A percentile compares a stretch with the other conserved stretches of the same genome.
phyloP scores from a whole-genome alignment of 2,797 vertebrate genomes.

The Myiothlypis coronata region DNA sequence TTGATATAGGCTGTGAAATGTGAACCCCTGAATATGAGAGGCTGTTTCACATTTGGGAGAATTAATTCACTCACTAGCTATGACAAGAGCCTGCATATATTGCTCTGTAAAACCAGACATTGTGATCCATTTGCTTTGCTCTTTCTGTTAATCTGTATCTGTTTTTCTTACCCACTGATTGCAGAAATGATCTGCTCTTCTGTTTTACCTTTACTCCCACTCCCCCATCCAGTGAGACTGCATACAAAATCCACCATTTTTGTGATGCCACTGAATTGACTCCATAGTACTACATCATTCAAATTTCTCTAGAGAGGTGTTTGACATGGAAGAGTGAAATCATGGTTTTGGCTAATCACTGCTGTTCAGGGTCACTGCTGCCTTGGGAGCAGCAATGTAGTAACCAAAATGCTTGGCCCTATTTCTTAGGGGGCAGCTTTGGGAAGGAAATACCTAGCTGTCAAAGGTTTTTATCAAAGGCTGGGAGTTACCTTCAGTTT shows the following conservation, averaged over 20 bases:
- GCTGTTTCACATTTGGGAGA: not conserved
- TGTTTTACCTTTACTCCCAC: not conserved
- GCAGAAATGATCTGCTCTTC: not conserved
- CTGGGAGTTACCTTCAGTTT: conserved; percentile 22
- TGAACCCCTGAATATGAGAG: not conserved
- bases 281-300: not conserved
- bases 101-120: not conserved
- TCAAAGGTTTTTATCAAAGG: conserved; percentile 34
- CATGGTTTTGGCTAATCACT: conserved; percentile 28
- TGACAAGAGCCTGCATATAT: not conserved
- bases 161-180: not conserved
- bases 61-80: not conserved
- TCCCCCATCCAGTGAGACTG: not conserved
- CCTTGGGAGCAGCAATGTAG: not conserved
- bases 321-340: conserved; percentile 42
- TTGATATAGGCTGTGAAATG: not conserved
- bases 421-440: not conserved
- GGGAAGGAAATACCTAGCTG: conserved; percentile 34
- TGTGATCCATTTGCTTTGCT: not conserved
- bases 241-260: not conserved
- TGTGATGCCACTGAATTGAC: conserved; percentile 12
- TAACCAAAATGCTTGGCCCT: not conserved
- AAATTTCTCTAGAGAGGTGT: not conserved
- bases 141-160: not conserved
- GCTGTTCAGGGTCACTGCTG: not conserved